phyloP scores from a whole-genome alignment of 2,113 vertebrate genomes.

The Cyanoderma ruficeps region DNA sequence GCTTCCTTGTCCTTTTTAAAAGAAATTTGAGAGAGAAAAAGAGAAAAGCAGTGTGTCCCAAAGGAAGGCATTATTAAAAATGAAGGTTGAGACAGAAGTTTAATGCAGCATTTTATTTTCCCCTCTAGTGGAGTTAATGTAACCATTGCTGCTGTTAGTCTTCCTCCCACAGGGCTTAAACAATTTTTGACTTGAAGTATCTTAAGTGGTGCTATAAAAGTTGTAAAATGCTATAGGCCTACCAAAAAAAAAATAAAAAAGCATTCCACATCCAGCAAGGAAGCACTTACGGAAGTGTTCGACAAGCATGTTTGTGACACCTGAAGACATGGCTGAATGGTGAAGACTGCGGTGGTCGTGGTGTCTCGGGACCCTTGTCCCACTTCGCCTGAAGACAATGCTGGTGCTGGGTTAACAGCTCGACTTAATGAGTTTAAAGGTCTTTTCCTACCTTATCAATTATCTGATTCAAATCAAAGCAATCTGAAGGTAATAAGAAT shows the following conservation, averaged over 20 bases:
- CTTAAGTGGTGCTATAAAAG: neutral
- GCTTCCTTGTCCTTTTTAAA: neutral
- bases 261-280: neutral
- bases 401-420: neutral
- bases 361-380: no score
- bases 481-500: neutral
- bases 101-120: neutral
- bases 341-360: neutral
- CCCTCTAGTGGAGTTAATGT: neutral
- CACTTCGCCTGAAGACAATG: neutral
- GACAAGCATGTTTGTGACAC: neutral
- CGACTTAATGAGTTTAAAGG: neutral
- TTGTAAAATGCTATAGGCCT: neutral
- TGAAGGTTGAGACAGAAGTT: neutral
- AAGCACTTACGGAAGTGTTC: neutral
- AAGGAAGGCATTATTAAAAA: neutral
- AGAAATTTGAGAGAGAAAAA: neutral
- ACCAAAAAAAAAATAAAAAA: neutral
- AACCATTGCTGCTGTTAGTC: neutral
- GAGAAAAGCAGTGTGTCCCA: neutral
- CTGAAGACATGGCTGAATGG: no score
- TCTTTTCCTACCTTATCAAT: neutral
- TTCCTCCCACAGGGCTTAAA: neutral
- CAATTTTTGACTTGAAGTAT: constrained; percentile 1
- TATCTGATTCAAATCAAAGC: neutral